Conservation (phyloP, 2,888 invertebrate genomes). For the Periphyllus acericola region DNA sequence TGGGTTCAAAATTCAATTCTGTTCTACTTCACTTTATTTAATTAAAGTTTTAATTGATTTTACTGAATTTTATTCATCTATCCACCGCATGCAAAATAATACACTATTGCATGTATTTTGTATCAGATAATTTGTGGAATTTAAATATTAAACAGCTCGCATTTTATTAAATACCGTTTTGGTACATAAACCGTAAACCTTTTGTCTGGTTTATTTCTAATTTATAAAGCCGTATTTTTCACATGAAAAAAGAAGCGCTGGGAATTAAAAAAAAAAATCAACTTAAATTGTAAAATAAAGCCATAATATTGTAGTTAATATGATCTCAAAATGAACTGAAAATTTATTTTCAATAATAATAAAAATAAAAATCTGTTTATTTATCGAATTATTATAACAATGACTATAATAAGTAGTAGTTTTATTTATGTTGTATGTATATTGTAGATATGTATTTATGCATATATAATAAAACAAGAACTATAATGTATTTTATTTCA, state of each 20-base stretch:
- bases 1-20: not conserved
- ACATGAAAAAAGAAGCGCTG: not conserved
- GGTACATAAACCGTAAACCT: not conserved
- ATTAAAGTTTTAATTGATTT: not conserved
- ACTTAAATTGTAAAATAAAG: not conserved
- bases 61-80: not conserved
- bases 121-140: not conserved
- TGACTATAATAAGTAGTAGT: too few species aligned
- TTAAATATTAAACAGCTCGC: not conserved
- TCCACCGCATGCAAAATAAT: not conserved
- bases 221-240: not conserved
- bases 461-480: not conserved
- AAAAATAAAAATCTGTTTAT: not conserved
- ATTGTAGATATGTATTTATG: not conserved
- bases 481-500: not conserved
- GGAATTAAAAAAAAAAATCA: not conserved
- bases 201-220: not conserved
- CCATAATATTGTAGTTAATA: not conserved
- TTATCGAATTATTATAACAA: not conserved
- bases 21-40: not conserved
- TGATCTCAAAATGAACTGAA: not conserved
- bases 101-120: not conserved
- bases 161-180: not conserved
- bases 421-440: not conserved
- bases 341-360: not conserved